Percentiles rank a stretch among this genome's conserved stretches.
Evolutionary conservation across 2,797 vertebrate genomes (phyloP).

Genomic region (Vultur gryphus): DNA sequence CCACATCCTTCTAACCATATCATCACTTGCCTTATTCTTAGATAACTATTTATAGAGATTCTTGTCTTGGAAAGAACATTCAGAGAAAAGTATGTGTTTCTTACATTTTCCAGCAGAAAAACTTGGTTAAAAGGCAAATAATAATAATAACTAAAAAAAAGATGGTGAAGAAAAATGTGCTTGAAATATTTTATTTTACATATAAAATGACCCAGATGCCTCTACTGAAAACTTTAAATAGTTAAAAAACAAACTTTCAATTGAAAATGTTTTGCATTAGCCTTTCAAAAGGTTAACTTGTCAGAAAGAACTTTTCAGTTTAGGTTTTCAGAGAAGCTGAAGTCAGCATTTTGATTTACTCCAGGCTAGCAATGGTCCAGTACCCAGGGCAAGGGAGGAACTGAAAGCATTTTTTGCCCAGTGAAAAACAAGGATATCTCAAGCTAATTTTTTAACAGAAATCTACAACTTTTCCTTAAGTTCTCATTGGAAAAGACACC

Average conservation of each 20-base stretch:
- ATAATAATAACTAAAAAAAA: not conserved
- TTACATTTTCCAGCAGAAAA: not conserved
- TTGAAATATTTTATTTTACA: not conserved
- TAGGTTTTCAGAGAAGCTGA: not conserved
- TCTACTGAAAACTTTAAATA: not conserved
- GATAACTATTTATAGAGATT: not conserved
- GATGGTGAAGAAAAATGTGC: not conserved
- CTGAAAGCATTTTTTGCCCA: not conserved
- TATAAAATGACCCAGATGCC: not conserved
- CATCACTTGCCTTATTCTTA: accelerated
- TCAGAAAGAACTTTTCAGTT: not conserved
- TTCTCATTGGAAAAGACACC: not conserved
- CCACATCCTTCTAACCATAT: not conserved
- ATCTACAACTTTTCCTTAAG: not conserved
- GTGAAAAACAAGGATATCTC: not conserved
- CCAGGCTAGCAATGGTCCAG: accelerated
- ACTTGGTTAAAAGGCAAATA: not conserved
- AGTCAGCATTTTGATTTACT: not conserved
- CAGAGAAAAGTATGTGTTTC: not conserved
- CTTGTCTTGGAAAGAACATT: not conserved
- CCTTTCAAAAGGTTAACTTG: not conserved
- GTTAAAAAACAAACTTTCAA: not conserved
- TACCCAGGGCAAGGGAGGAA: not conserved
- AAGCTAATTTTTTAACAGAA: not conserved
- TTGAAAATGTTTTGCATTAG: not conserved